Conservation (phyloP, 2,113 vertebrate species). For the Clarias macrocephalus region DNA sequence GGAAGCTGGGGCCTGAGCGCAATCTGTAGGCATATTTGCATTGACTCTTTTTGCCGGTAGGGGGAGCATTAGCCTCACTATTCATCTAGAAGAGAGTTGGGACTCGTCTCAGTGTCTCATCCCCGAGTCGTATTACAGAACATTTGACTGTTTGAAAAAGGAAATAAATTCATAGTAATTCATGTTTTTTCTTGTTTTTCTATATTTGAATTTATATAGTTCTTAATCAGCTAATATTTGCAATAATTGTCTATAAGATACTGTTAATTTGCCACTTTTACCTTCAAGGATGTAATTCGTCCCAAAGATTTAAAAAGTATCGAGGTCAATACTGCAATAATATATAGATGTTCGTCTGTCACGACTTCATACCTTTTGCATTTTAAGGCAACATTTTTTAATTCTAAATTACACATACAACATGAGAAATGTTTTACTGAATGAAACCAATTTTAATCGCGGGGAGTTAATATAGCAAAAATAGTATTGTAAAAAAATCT, state of each 20-base stretch:
- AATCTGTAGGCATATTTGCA: neutral
- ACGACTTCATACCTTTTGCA: neutral
- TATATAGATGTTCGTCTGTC: neutral
- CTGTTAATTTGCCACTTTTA: neutral
- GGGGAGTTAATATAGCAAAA: neutral
- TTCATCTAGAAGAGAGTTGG: constrained; percentile 34
- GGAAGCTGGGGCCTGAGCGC: neutral
- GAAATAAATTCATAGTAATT: neutral
- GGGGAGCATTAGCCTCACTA: constrained; percentile 67
- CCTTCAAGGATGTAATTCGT: neutral
- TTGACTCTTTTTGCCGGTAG: constrained; percentile 53
- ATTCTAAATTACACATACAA: neutral
- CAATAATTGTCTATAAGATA: neutral
- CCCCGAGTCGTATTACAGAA: neutral
- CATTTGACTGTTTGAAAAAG: neutral
- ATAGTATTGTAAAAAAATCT: neutral
- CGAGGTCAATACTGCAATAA: neutral
- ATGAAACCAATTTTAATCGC: neutral
- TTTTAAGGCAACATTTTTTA: neutral
- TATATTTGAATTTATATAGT: neutral
- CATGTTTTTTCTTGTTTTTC: neutral
- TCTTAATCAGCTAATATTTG: neutral
- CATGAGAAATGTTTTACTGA: neutral
- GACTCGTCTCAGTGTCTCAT: neutral
- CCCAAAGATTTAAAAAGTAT: neutral